A percentile compares a stretch with the other conserved stretches of the same genome.
These are phyloP conservation scores for Stramonita haemastoma DNA, from an alignment of 2,888 invertebrate genomes.

Conservation along the genomic window DNA sequence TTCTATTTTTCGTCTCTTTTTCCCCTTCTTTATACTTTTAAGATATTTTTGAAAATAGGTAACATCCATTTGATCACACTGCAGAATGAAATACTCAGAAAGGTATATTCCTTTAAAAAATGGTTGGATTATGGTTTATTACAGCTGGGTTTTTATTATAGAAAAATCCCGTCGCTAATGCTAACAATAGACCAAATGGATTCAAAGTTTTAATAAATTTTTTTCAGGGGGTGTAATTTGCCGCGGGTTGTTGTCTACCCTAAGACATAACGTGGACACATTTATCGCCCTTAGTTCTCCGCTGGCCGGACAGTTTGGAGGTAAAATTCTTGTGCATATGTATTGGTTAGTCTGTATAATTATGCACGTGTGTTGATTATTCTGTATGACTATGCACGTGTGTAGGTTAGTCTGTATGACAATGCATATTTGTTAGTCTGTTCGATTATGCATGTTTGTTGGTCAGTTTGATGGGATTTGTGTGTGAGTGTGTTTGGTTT, in stretches of 20 bases:
- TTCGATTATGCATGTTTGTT: too few species aligned
- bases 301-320: constrained; percentile 95
- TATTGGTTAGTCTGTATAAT: too few species aligned
- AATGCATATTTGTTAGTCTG: too few species aligned
- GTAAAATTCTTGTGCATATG: constrained; percentile 79
- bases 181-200: too few species aligned
- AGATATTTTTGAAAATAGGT: background rate
- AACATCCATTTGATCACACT: background rate
- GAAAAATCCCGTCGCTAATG: too few species aligned
- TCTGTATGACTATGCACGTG: too few species aligned
- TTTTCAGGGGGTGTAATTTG: constrained; percentile 90
- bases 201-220: background rate
- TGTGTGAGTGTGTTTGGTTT: background rate
- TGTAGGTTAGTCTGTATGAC: background rate
- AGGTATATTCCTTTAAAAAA: background rate
- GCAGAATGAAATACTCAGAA: background rate
- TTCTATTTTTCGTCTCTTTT: background rate
- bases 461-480: too few species aligned
- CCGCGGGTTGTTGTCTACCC: constrained; percentile 87
- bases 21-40: background rate
- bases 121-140: background rate
- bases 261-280: constrained; percentile 88
- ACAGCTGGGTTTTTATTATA: background rate
- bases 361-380: too few species aligned
- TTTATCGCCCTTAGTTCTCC: constrained; percentile 94